Conservation (phyloP, 2,113 vertebrate species). For the Anolis carolinensis region DNA sequence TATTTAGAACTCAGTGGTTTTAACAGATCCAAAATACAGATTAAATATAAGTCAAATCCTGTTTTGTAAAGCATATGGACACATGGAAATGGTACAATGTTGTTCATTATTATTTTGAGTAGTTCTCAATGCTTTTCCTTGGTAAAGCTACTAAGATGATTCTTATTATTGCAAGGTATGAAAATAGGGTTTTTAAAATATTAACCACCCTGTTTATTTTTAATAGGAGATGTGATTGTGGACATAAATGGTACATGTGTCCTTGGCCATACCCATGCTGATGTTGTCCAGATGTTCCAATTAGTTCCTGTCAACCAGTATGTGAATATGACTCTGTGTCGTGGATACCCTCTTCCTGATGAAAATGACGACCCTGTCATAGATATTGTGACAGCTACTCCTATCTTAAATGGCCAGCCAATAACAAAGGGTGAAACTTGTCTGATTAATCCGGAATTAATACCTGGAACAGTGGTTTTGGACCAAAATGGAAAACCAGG, state of each 20-base stretch:
- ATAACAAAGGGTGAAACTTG: conserved; percentile 75
- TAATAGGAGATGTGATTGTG: conserved; percentile 93
- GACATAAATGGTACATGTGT: conserved; percentile 94
- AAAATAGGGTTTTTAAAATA: not conserved
- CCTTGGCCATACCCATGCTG: conserved; percentile 95
- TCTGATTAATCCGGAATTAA: conserved; percentile 79
- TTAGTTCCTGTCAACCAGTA: conserved; percentile 92
- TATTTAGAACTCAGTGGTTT: conserved; percentile 53
- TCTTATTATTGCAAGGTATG: not conserved
- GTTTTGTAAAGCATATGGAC: conserved; percentile 15
- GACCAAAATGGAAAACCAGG: conserved; percentile 80
- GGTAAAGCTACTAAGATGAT: not conserved
- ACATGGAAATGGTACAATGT: conserved; percentile 5
- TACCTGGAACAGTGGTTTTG: conserved; percentile 67
- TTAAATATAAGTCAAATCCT: conserved; percentile 38
- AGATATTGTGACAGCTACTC: conserved; percentile 80
- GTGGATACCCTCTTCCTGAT: conserved; percentile 94
- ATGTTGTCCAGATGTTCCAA: conserved; percentile 99
- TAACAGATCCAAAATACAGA: conserved; percentile 30
- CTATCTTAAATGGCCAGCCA: conserved; percentile 80
- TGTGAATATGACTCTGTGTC: conserved; percentile 93
- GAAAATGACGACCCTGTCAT: conserved; percentile 83
- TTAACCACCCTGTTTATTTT: conserved; percentile 39
- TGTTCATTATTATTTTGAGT: fast-evolving
- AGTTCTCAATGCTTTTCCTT: not conserved